These are phyloP conservation scores for Chroicocephalus ridibundus DNA, from an alignment of 2,113 vertebrate species.

Conservation along the genomic window DNA sequence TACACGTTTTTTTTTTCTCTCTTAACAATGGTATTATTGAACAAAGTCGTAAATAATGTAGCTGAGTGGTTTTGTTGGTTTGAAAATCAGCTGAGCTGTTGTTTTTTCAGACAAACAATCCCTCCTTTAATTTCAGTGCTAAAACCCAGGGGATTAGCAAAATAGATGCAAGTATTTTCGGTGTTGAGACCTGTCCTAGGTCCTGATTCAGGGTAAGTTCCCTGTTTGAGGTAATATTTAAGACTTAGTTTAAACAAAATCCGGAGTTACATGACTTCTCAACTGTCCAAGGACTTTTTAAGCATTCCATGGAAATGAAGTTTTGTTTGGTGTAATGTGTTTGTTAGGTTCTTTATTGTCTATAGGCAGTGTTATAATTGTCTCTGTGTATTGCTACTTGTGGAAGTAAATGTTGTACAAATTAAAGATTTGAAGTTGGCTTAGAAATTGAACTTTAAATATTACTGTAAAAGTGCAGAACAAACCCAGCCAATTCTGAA, in stretches of 20 bases:
- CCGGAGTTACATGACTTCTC: background rate
- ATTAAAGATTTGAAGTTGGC: background rate
- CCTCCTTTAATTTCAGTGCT: background rate
- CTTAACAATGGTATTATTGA: background rate
- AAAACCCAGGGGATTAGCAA: background rate
- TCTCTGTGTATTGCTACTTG: background rate
- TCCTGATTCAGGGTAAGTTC: background rate
- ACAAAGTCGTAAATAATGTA: background rate
- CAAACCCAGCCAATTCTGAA: slow-evolving; percentile 7
- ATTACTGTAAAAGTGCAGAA: background rate
- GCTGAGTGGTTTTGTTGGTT: background rate
- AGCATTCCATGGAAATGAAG: background rate
- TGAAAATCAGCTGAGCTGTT: background rate
- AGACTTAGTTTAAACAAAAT: background rate
- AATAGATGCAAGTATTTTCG: background rate
- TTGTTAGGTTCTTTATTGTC: background rate
- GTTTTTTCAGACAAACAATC: background rate
- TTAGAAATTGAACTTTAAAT: slow-evolving; percentile 9
- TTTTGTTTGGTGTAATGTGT: background rate
- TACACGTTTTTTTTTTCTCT: background rate
- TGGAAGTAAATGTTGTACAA: background rate
- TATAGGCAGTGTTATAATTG: background rate
- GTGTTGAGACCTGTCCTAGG: slow-evolving; percentile 26
- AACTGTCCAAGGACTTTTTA: background rate
- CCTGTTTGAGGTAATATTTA: background rate